Conservation (phyloP, 2,113 vertebrate genomes). For the Verasper variegatus region DNA sequence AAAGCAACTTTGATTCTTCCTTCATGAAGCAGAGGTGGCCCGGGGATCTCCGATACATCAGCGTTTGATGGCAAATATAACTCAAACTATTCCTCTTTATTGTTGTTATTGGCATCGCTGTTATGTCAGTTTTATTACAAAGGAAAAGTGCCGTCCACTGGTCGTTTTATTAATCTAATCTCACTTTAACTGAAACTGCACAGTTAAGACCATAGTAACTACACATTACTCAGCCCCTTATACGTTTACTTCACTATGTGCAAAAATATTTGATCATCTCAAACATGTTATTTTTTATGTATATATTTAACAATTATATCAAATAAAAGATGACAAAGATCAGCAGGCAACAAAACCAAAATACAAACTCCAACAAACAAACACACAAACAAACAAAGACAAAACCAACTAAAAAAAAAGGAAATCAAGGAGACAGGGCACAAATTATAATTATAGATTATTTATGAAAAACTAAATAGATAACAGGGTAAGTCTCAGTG, state of each 20-base stretch:
- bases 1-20: constrained; percentile 67
- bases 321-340: too few species aligned
- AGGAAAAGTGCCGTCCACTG: background rate
- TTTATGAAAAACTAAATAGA: too few species aligned
- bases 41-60: constrained; percentile 51
- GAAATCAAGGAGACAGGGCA: too few species aligned
- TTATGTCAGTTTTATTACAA: constrained; percentile 22
- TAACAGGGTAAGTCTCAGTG: too few species aligned
- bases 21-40: constrained; percentile 61
- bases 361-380: too few species aligned
- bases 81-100: constrained; percentile 64
- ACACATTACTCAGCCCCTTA: background rate
- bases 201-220: background rate
- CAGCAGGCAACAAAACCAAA: too few species aligned
- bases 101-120: constrained; percentile 63
- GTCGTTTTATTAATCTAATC: constrained; percentile 23
- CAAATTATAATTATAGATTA: too few species aligned
- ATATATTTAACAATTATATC: too few species aligned
- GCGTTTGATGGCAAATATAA: constrained; percentile 29
- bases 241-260: background rate
- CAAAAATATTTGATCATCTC: background rate
- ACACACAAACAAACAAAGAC: too few species aligned
- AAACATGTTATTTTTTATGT: too few species aligned
- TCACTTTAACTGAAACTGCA: background rate
- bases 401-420: too few species aligned